Evolutionary conservation across 1,140 invertebrate species (phyloP).

Genomic region (Saccostrea echinata): DNA sequence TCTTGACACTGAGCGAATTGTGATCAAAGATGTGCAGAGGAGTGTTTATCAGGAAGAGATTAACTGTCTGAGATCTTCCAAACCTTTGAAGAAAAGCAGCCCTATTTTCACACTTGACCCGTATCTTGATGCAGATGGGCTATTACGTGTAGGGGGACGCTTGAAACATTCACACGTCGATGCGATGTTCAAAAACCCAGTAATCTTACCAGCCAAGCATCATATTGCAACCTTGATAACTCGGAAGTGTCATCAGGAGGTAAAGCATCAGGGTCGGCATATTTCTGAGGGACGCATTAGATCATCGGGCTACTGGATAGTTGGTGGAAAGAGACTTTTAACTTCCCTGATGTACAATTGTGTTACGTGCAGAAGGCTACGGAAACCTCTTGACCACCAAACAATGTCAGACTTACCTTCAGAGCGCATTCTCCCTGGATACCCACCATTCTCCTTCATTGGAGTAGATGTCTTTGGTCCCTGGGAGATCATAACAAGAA

Average conservation of each 20-base stretch:
- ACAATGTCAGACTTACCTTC: too few relatives aligned
- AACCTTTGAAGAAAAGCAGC: background rate
- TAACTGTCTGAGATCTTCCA: background rate
- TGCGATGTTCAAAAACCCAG: background rate
- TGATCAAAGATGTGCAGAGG: conserved; percentile 40
- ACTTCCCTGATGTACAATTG: too few relatives aligned
- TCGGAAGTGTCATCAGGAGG: too few relatives aligned
- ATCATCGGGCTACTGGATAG: too few relatives aligned
- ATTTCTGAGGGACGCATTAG: too few relatives aligned
- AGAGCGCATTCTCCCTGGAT: too few relatives aligned
- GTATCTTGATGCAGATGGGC: conserved; percentile 2
- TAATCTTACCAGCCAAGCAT: background rate
- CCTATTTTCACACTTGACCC: background rate
- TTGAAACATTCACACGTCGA: background rate
- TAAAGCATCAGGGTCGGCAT: too few relatives aligned
- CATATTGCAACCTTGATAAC: too few relatives aligned
- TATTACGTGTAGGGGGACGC: too few relatives aligned
- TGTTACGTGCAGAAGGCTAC: too few relatives aligned
- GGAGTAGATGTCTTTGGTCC: background rate
- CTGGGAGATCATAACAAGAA: background rate
- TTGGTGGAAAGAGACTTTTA: too few relatives aligned
- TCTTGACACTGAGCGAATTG: background rate
- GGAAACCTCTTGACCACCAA: too few relatives aligned
- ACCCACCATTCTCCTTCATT: background rate
- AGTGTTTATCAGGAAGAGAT: background rate